A percentile compares a stretch with the other conserved stretches of the same genome.
Conservation (phyloP, 2,113 vertebrate species). For the Rallus limicola region DNA sequence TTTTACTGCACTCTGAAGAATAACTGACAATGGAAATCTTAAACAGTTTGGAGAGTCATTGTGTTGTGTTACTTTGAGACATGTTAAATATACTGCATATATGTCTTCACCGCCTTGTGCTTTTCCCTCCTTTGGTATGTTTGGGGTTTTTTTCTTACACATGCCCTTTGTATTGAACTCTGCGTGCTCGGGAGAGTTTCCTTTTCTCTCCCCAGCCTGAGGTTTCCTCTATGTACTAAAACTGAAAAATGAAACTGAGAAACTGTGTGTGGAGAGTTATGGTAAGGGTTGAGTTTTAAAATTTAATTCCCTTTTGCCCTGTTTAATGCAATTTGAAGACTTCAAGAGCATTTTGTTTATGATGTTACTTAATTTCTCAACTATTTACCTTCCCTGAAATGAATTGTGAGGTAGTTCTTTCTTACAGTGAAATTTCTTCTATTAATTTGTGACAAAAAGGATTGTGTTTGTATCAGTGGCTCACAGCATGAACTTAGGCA, state of each 20-base stretch:
- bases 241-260: background rate
- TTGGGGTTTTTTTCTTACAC: background rate
- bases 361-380: background rate
- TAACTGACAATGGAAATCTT: background rate
- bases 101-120: background rate
- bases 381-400: background rate
- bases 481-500: background rate
- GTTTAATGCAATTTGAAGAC: background rate
- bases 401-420: background rate
- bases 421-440: background rate
- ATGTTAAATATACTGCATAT: background rate
- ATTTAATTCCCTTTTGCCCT: background rate
- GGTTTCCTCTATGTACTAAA: background rate
- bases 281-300: background rate
- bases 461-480: background rate
- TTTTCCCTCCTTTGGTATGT: background rate
- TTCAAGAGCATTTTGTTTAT: background rate
- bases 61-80: background rate
- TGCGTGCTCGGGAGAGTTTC: background rate
- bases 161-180: background rate
- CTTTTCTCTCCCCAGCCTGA: background rate
- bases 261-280: background rate
- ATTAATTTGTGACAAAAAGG: background rate
- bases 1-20: background rate
- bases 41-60: background rate